These are phyloP conservation scores for Pocillopora verrucosa DNA, from an alignment of 64 coral and sea anemone genomes.

Conservation along the genomic window DNA sequence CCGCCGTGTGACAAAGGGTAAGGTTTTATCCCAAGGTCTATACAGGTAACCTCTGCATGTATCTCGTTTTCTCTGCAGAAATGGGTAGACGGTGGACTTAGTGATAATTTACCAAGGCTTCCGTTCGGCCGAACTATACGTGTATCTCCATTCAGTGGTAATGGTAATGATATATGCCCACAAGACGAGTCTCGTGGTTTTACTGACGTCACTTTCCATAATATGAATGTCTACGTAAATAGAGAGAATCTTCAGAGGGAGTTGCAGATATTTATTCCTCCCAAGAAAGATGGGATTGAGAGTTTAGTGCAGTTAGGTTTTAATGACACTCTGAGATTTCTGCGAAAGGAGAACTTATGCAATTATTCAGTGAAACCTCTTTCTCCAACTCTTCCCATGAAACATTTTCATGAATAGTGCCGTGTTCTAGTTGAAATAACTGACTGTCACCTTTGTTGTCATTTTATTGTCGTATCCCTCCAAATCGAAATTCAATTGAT, in stretches of 20 bases:
- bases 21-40: no score
- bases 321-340: slow-evolving; percentile 81
- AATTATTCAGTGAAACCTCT: slow-evolving; percentile 29
- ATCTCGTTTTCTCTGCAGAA: slow-evolving; percentile 69
- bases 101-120: slow-evolving; percentile 86
- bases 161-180: slow-evolving; percentile 88
- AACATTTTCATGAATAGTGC: background rate
- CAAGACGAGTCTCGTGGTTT: slow-evolving; percentile 72
- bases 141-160: slow-evolving; percentile 93
- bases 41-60: background rate
- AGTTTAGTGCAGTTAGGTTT: slow-evolving; percentile 81
- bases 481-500: no score
- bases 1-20: no score
- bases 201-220: slow-evolving; percentile 70
- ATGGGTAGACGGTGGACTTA: slow-evolving; percentile 98
- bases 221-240: slow-evolving; percentile 93
- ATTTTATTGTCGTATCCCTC: background rate
- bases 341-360: slow-evolving; percentile 53
- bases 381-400: background rate
- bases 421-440: background rate
- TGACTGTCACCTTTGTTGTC: background rate
- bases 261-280: slow-evolving; percentile 84
- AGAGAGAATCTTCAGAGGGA: slow-evolving; percentile 85
- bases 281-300: slow-evolving; percentile 78
- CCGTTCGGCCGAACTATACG: slow-evolving; percentile 87